Percentiles rank a stretch among this genome's conserved stretches.
Evolutionary conservation across 2,797 vertebrate genomes (phyloP).

Genomic region (Melanotaenia nigrans): DNA sequence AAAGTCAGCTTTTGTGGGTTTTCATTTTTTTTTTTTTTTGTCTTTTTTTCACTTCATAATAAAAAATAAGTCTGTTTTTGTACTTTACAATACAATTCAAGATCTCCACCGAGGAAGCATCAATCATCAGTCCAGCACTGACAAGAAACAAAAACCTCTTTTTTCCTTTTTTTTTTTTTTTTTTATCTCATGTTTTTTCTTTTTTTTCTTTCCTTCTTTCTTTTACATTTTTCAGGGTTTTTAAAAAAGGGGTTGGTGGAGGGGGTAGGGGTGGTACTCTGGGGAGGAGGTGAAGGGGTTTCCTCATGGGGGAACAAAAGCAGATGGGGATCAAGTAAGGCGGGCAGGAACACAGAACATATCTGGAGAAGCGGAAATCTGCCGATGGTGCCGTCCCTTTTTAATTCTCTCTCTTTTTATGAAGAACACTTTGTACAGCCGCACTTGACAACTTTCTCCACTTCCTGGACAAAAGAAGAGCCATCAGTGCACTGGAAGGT

Average conservation of each 20-base stretch:
- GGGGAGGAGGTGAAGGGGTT: conserved; percentile 26
- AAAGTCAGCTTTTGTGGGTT: conserved; percentile 79
- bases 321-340: conserved; percentile 59
- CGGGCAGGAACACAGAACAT: conserved; percentile 70
- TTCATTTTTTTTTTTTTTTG: conserved; percentile 62
- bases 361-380: conserved; percentile 62
- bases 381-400: conserved; percentile 61
- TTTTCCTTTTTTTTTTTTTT: conserved; percentile 31
- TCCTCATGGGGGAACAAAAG: conserved; percentile 41
- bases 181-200: conserved; percentile 53
- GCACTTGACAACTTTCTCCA: conserved; percentile 98
- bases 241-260: conserved; percentile 56
- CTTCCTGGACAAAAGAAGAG: conserved; percentile 96
- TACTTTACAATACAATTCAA: conserved; percentile 99
- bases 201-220: conserved; percentile 37
- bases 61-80: conserved; percentile 99
- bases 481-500: conserved; percentile 98
- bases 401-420: conserved; percentile 50
- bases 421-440: conserved; percentile 94
- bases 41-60: conserved; percentile 92
- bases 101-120: conserved; percentile 95
- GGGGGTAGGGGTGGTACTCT: conserved; percentile 23
- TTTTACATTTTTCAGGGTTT: conserved; percentile 52
- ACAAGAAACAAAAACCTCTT: conserved; percentile 78
- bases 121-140: conserved; percentile 91